Base-by-base conservation (phyloP, 2,113 vertebrate species). In the Microtus oregoni region DNA sequence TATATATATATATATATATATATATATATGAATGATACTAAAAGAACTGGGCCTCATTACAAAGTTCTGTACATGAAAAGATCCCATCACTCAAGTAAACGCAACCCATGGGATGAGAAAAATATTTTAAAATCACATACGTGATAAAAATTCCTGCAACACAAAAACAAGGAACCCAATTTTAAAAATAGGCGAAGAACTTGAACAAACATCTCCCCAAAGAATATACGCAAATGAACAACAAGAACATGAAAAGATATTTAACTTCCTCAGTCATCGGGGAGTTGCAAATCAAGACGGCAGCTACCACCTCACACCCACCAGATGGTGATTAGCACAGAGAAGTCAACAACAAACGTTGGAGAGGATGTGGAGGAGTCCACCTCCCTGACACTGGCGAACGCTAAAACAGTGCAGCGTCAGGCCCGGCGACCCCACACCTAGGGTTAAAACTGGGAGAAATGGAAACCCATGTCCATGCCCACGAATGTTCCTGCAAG, bases 31-130 rank as follows among this genome's bases (percentile, higher is more conserved):
- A n/a, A 55, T 5, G 14, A 47, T 19, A 70, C n/a, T 55, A 65
- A 96, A 92, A 83, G 76, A 77, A 86, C 4, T 61, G 38, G 55
- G 73, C 38, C 50, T 90, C 79, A 91, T 78, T 63, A 50, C 65
- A 88, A 94, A 55, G 10, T 52, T 44, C 5, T 68, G 47, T 52
- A 67, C 17, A 35, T 41, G 26, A 79, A 88, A 38, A 52, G 77
- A 13, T 30, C 44, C 3, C 30, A 77, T n/a, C 9, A 32, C 50
- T 47, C 13, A 38, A 91, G 0, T 85, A 44, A 65, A 73, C 52
- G 65, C 38, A 67, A 35, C 7, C 35, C 52, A 41, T 4, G 58
- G 32, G 75, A 72, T n/a, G 28, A 11, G 3, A 50, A 26, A 78
- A 90, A 11, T 12, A 20, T 63, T 38, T 72, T 13, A 7, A 88